Percentiles rank a stretch among this genome's conserved stretches.
phyloP scores from a whole-genome alignment of 2,888 invertebrate genomes.

The Nemurella pictetii region DNA sequence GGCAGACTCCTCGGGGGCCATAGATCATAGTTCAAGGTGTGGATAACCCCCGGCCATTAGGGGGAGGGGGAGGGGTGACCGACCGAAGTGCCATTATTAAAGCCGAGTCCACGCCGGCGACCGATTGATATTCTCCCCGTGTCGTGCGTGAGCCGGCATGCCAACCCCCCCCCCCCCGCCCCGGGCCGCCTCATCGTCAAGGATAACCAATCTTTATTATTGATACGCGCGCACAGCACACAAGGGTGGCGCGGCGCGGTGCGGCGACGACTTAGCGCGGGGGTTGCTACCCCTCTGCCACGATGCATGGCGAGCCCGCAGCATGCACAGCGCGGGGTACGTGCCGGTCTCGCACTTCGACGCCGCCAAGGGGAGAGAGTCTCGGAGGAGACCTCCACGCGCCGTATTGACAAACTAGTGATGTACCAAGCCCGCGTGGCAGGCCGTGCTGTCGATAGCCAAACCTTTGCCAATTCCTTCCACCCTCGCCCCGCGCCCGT shows the following conservation, averaged over 20 bases:
- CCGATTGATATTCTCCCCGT: slow-evolving; percentile 25
- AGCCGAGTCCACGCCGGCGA: slow-evolving; percentile 16
- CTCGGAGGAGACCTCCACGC: background rate
- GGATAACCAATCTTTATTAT: slow-evolving; percentile 32
- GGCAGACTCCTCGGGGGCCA: background rate
- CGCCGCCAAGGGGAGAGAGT: background rate
- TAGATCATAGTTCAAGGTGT: slow-evolving; percentile 18
- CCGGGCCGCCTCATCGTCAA: slow-evolving; percentile 19
- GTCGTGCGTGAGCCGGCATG: slow-evolving; percentile 3
- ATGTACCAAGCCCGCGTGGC: background rate
- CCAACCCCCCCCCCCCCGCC: slow-evolving; percentile 3
- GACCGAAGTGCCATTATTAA: slow-evolving; percentile 32
- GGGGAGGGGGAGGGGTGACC: background rate
- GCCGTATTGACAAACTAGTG: slow-evolving; percentile 17
- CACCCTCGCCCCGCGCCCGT: background rate
- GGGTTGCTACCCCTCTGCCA: background rate
- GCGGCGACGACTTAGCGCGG: background rate
- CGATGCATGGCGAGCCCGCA: too few species aligned
- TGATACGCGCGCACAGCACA: slow-evolving; percentile 9
- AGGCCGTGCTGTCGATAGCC: slow-evolving; percentile 20
- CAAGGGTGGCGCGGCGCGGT: background rate
- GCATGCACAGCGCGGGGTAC: background rate
- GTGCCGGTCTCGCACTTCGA: background rate
- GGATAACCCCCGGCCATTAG: background rate
- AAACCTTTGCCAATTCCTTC: slow-evolving; percentile 10